phyloP scores from a whole-genome alignment of 2,888 invertebrate genomes.

The Ariolimax columbianus region DNA sequence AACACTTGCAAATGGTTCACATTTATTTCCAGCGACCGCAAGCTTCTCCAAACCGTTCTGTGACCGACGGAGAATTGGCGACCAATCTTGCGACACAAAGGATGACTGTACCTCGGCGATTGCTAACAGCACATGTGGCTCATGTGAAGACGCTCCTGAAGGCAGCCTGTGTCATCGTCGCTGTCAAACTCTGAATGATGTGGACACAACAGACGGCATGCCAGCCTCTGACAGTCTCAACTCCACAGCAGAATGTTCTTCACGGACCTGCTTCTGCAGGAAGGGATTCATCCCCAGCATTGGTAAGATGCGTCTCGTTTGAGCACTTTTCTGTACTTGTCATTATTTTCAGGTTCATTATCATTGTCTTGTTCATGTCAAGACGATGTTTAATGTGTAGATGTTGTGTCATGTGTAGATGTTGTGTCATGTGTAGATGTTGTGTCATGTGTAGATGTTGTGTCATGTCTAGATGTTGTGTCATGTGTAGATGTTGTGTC shows the following conservation, averaged over 20 bases:
- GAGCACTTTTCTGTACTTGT: no score
- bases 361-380: no score
- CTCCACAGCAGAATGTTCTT: background rate
- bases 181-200: background rate
- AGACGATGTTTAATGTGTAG: no score
- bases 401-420: no score
- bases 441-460: no score
- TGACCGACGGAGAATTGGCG: conserved; percentile 19
- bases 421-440: no score
- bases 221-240: background rate
- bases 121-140: conserved; percentile 58
- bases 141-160: background rate
- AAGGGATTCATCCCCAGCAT: background rate
- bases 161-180: background rate
- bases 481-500: no score
- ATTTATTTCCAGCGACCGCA: background rate
- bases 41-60: conserved; percentile 21
- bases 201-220: background rate
- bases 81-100: conserved; percentile 9
- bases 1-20: background rate
- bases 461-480: no score
- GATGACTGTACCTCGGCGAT: conserved; percentile 61
- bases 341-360: no score
- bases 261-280: background rate
- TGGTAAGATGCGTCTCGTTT: conserved; percentile 9